A percentile compares a stretch with the other conserved stretches of the same genome.
These are phyloP conservation scores for Sternarchorhynchus goeldii DNA, from an alignment of 2,797 vertebrate genomes.

Conservation along the genomic window DNA sequence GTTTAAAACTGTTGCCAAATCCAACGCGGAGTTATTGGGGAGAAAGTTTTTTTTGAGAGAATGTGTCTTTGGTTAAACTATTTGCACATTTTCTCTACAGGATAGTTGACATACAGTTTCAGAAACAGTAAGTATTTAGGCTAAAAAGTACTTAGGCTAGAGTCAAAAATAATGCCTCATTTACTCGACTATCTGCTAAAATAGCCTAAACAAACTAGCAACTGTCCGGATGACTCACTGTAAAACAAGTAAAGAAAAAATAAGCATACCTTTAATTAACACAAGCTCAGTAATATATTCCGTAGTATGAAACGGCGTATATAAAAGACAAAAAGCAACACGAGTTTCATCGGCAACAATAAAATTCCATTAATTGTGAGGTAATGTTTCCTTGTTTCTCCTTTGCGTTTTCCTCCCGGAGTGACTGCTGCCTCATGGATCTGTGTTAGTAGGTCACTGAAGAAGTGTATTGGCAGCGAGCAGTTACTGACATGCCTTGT, in stretches of 20 bases:
- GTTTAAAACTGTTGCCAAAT: neutral
- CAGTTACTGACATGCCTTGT: constrained; percentile 58
- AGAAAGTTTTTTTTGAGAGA: neutral
- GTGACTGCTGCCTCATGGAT: constrained; percentile 78
- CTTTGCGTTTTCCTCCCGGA: constrained; percentile 65
- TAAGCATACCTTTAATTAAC: constrained; percentile 52
- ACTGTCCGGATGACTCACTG: constrained; percentile 24
- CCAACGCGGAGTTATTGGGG: neutral
- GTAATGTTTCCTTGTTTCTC: constrained; percentile 56
- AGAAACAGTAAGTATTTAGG: neutral
- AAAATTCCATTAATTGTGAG: constrained; percentile 58
- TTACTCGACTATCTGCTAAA: constrained; percentile 8
- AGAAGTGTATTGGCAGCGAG: constrained; percentile 70
- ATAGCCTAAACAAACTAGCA: constrained; percentile 18
- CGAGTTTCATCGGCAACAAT: constrained; percentile 29
- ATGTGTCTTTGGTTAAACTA: no score
- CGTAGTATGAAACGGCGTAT: neutral
- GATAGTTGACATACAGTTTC: neutral
- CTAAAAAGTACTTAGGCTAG: neutral
- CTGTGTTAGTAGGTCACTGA: constrained; percentile 94
- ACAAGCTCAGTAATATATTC: constrained; percentile 11
- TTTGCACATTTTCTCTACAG: neutral
- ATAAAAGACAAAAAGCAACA: constrained; percentile 37
- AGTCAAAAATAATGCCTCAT: neutral
- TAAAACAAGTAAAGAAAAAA: constrained; percentile 18